phyloP scores from a whole-genome alignment of 1,140 invertebrate species.

The Trichoplusia ni region DNA sequence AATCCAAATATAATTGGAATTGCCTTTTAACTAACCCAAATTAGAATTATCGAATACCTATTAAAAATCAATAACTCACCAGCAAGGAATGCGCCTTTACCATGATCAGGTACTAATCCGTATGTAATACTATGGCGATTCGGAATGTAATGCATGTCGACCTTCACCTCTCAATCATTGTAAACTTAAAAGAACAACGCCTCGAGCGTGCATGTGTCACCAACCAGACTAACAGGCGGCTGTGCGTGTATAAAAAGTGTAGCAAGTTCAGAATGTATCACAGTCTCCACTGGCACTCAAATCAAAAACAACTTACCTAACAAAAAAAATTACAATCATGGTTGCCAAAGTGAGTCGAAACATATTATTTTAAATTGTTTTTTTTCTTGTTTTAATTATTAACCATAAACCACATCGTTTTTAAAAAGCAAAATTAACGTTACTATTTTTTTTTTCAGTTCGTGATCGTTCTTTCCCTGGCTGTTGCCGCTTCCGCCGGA shows the following conservation, averaged over 20 bases:
- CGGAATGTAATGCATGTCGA: too few relatives aligned
- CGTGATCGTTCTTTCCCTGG: conserved; percentile 55
- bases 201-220: conserved; percentile 40
- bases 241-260: conserved; percentile 55
- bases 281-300: conserved; percentile 46
- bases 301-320: conserved; percentile 37
- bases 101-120: too few relatives aligned
- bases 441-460: conserved; percentile 47
- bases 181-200: conserved; percentile 41
- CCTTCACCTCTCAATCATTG: conserved; percentile 55
- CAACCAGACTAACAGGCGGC: conserved; percentile 36
- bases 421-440: conserved; percentile 2
- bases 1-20: too few relatives aligned
- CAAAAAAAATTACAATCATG: conserved; percentile 34
- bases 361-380: background rate
- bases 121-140: too few relatives aligned
- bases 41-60: too few relatives aligned
- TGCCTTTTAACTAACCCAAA: too few relatives aligned
- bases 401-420: too few relatives aligned
- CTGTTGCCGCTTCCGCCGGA: conserved; percentile 54
- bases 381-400: conserved; percentile 16
- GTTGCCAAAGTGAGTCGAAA: conserved; percentile 48
- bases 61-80: too few relatives aligned
- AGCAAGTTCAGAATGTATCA: conserved; percentile 27
- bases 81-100: too few relatives aligned